Evolutionary conservation across 2,888 invertebrate genomes (phyloP).

Genomic region (Cylloceria caligata): DNA sequence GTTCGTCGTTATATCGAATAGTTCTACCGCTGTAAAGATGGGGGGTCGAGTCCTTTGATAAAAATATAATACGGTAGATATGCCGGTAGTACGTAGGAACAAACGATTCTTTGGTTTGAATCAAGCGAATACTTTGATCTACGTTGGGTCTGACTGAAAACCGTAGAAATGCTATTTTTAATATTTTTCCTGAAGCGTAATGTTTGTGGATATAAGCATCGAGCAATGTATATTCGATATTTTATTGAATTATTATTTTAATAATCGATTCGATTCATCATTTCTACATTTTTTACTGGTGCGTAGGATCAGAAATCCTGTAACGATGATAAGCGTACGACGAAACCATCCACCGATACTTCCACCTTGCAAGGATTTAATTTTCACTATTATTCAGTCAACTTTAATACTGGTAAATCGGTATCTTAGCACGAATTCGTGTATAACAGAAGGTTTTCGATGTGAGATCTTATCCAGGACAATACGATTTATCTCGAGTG

Average conservation of each 20-base stretch:
- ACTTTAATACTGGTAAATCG: no score
- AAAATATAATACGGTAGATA: not conserved
- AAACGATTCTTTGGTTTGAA: not conserved
- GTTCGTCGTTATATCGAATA: conserved; percentile 85
- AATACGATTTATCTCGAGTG: no score
- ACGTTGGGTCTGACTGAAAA: not conserved
- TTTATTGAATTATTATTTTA: not conserved
- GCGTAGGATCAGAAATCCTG: no score
- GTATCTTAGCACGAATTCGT: no score
- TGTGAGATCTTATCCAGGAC: no score
- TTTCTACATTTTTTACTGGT: no score
- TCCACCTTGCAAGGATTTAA: not conserved
- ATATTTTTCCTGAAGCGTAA: not conserved
- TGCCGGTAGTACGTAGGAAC: not conserved
- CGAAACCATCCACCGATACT: not conserved
- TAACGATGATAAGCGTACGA: no score
- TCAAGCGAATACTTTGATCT: not conserved
- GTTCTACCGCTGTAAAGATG: not conserved
- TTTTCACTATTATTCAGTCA: not conserved
- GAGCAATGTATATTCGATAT: not conserved
- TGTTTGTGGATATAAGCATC: not conserved
- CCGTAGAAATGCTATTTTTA: not conserved
- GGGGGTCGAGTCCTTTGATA: not conserved
- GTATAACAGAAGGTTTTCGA: no score
- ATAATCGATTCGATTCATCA: not conserved